Conservation (phyloP, 1,140 invertebrate genomes). For the Drosophila santomea region DNA sequence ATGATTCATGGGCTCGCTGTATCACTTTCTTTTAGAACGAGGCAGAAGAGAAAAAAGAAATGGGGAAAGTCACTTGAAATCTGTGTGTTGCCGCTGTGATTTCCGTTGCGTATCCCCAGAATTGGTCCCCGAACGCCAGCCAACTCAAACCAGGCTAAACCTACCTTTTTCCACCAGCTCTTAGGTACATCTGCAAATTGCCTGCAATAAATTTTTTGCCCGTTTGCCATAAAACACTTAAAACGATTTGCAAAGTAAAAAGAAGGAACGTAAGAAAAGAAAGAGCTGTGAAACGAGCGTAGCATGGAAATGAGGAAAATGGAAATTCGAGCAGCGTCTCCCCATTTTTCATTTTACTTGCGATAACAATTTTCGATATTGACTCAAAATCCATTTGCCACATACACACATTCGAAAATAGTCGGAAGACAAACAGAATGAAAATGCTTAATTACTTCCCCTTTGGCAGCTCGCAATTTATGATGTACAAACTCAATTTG, state of each 20-base stretch:
- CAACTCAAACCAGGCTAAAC: background rate
- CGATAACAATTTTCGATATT: constrained; percentile 68
- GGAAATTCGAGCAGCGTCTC: constrained; percentile 31
- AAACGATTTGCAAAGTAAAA: constrained; percentile 67
- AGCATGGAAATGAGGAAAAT: constrained; percentile 42
- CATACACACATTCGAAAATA: constrained; percentile 4
- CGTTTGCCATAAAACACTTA: constrained; percentile 79
- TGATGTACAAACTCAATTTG: constrained; percentile 61
- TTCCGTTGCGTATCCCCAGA: constrained; percentile 50
- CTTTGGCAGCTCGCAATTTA: constrained; percentile 41
- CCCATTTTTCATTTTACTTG: constrained; percentile 58
- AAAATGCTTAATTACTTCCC: constrained; percentile 79
- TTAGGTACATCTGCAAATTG: constrained; percentile 74
- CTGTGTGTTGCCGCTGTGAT: constrained; percentile 67
- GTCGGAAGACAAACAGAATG: constrained; percentile 40
- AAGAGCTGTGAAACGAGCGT: constrained; percentile 1
- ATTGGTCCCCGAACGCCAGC: background rate
- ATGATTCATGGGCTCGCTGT: constrained; percentile 68
- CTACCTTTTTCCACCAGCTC: constrained; percentile 3
- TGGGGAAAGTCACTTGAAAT: constrained; percentile 72
- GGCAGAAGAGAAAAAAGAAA: background rate
- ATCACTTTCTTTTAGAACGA: constrained; percentile 27
- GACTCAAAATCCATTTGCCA: constrained; percentile 53
- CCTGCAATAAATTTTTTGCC: constrained; percentile 77
- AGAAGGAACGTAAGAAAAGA: constrained; percentile 4